Conservation (phyloP, 2,888 invertebrate genomes). For the Coenonympha glycerion region DNA sequence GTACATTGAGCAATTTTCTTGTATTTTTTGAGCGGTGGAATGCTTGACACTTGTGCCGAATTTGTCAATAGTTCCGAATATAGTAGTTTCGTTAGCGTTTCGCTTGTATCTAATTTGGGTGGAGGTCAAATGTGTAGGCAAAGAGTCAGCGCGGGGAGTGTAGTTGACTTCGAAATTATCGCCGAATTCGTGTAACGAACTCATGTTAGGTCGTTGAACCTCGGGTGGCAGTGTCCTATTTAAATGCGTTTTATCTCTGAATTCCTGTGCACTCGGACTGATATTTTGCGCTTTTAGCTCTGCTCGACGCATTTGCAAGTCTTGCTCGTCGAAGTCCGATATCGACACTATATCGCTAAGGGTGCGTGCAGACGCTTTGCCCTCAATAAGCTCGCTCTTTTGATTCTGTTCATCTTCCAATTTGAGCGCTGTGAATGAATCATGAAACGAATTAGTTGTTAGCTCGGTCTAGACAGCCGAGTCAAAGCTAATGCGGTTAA, state of each 20-base stretch:
- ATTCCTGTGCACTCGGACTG: slow-evolving; percentile 41
- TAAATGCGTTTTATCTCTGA: slow-evolving; percentile 40
- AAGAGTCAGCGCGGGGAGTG: slow-evolving; percentile 59
- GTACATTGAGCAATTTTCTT: slow-evolving; percentile 68
- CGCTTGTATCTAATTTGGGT: slow-evolving; percentile 63
- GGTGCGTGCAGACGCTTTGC: slow-evolving; percentile 80
- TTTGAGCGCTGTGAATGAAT: slow-evolving; percentile 70
- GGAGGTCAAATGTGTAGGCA: slow-evolving; percentile 61
- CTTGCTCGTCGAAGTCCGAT: slow-evolving; percentile 82
- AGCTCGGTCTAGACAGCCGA: slow-evolving; percentile 28
- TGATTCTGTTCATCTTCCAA: slow-evolving; percentile 74
- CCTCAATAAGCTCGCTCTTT: slow-evolving; percentile 61
- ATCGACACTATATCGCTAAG: slow-evolving; percentile 84
- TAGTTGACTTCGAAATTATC: slow-evolving; percentile 50
- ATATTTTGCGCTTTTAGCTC: slow-evolving; percentile 56
- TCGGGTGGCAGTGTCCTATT: slow-evolving; percentile 60
- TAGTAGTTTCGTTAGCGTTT: slow-evolving; percentile 64
- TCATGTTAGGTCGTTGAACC: slow-evolving; percentile 51
- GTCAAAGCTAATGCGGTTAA: slow-evolving; percentile 22
- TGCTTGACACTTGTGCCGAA: slow-evolving; percentile 42
- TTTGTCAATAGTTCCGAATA: slow-evolving; percentile 50
- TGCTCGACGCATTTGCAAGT: slow-evolving; percentile 72
- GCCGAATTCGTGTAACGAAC: slow-evolving; percentile 51
- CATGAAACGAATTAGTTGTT: slow-evolving; percentile 26
- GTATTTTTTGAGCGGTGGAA: slow-evolving; percentile 50